Percentiles rank a stretch among this genome's conserved stretches.
Evolutionary conservation across 2,888 invertebrate species (phyloP).

Genomic region (Dione juno): DNA sequence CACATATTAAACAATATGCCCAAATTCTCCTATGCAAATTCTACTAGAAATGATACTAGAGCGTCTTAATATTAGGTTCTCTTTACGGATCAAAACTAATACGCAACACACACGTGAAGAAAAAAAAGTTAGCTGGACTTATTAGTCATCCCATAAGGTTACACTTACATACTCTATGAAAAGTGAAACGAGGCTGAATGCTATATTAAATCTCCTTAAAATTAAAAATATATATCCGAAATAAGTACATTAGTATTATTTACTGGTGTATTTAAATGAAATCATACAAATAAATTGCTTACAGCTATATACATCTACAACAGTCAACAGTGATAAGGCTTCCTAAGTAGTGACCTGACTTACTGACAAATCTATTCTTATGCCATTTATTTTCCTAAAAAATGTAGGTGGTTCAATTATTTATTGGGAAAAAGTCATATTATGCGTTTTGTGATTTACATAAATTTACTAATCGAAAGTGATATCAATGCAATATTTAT

Average conservation of each 20-base stretch:
- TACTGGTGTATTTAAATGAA: conserved; percentile 17
- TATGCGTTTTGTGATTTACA: too few relatives aligned
- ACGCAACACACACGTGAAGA: too few relatives aligned
- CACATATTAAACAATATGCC: too few relatives aligned
- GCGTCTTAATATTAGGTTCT: too few relatives aligned
- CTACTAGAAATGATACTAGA: too few relatives aligned
- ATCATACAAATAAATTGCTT: conserved; percentile 25
- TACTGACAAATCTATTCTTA: conserved; percentile 15
- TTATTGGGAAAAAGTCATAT: neutral
- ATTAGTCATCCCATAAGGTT: neutral
- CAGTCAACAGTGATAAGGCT: conserved; percentile 15
- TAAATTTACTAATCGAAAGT: too few relatives aligned
- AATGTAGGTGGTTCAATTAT: neutral
- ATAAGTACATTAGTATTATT: conserved; percentile 24
- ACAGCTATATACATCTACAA: conserved; percentile 1
- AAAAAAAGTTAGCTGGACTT: neutral
- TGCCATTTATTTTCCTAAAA: neutral
- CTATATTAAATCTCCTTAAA: conserved; percentile 6
- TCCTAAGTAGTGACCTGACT: conserved; percentile 25
- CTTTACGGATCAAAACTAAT: too few relatives aligned
- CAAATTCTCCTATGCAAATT: too few relatives aligned
- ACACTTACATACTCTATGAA: neutral
- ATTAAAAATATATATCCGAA: conserved; percentile 12
- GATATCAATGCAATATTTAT: too few relatives aligned
- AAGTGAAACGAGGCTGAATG: neutral